These are phyloP conservation scores for Propithecus coquereli DNA, from an alignment of 2,113 vertebrate genomes.

Conservation along the genomic window DNA sequence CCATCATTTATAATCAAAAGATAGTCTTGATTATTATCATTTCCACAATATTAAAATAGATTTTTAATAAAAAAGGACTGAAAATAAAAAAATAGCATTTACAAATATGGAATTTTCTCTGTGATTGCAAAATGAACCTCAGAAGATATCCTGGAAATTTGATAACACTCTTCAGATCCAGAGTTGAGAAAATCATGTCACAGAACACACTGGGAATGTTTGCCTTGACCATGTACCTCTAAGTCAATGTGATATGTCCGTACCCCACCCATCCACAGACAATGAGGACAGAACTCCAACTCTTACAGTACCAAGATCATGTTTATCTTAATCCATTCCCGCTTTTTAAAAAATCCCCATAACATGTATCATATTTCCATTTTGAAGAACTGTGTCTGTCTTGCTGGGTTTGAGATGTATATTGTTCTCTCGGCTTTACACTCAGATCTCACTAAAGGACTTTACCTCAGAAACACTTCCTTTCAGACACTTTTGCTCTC, in stretches of 20 bases:
- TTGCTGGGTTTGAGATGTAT: background rate
- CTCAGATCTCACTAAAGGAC: background rate
- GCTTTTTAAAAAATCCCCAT: background rate
- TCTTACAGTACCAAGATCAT: background rate
- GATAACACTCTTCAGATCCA: background rate
- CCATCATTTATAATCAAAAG: background rate
- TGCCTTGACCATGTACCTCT: background rate
- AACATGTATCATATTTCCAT: background rate
- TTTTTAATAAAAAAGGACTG: conserved; percentile 6
- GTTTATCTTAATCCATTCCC: background rate
- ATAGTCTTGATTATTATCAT: background rate
- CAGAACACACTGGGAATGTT: background rate
- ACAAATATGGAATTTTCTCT: background rate
- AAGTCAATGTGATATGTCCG: background rate
- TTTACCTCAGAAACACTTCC: background rate
- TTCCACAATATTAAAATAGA: background rate
- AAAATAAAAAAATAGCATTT: background rate
- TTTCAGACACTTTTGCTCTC: background rate
- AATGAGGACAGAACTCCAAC: background rate
- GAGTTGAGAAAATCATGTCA: background rate
- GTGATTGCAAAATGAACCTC: background rate
- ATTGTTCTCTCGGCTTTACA: background rate
- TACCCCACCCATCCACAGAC: background rate
- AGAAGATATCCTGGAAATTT: background rate
- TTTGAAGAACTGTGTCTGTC: background rate